A percentile compares a stretch with the other conserved stretches of the same genome.
Conservation (phyloP, 1,140 invertebrate species). For the Drosophila micromelanica region DNA sequence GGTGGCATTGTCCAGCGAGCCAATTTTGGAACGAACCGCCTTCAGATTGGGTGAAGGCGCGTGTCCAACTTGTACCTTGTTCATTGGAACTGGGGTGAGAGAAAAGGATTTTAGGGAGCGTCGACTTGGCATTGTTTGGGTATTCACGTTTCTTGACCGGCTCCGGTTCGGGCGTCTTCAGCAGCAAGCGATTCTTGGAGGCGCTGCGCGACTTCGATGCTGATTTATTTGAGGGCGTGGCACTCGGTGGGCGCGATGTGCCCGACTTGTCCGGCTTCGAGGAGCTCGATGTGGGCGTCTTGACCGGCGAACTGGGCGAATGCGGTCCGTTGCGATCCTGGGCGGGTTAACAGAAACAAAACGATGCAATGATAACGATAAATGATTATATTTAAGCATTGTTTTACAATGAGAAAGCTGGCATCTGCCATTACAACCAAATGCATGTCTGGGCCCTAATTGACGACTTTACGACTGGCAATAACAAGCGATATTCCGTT, state of each 20-base stretch:
- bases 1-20: slow-evolving; percentile 95
- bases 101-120: not conserved
- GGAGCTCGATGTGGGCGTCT: slow-evolving; percentile 83
- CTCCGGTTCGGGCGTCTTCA: slow-evolving; percentile 83
- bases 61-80: slow-evolving; percentile 95
- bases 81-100: slow-evolving; percentile 92
- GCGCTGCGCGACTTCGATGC: slow-evolving; percentile 79
- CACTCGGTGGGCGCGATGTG: slow-evolving; percentile 78
- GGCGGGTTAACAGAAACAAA: not conserved
- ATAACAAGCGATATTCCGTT: slow-evolving; percentile 49
- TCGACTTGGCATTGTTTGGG: not conserved
- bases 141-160: slow-evolving; percentile 90
- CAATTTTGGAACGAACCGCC: slow-evolving; percentile 96
- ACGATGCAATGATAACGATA: not conserved
- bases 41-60: slow-evolving; percentile 96
- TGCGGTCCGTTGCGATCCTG: slow-evolving; percentile 84
- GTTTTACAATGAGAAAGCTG: slow-evolving; percentile 65
- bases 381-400: no score
- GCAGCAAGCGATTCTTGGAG: slow-evolving; percentile 79
- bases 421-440: slow-evolving; percentile 74
- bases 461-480: slow-evolving; percentile 58
- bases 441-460: slow-evolving; percentile 62
- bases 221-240: slow-evolving; percentile 83
- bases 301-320: slow-evolving; percentile 82
- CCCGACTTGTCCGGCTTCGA: slow-evolving; percentile 79